A percentile compares a stretch with the other conserved stretches of the same genome.
These are phyloP conservation scores for Rhinoptilus africanus DNA, from an alignment of 2,113 vertebrate genomes.

Conservation along the genomic window DNA sequence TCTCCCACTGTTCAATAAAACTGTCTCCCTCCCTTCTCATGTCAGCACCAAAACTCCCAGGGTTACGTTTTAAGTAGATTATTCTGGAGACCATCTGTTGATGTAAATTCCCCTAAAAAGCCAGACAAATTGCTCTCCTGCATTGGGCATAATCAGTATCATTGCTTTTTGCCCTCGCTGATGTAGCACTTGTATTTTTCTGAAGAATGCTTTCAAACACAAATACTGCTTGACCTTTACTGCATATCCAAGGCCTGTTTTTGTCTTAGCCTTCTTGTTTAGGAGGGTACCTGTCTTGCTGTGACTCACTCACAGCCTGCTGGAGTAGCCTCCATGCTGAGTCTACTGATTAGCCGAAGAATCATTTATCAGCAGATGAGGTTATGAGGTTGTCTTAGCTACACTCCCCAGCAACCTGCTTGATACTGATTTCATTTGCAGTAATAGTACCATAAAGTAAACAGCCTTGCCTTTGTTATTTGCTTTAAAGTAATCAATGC, in stretches of 20 bases:
- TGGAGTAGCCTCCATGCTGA: slow-evolving; percentile 28
- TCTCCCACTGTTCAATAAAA: background rate
- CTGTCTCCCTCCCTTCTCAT: background rate
- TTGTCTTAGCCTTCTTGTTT: background rate
- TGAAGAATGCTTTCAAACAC: background rate
- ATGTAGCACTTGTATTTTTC: background rate
- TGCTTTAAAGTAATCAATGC: slow-evolving; percentile 67
- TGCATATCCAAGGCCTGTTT: background rate
- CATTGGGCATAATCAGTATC: background rate
- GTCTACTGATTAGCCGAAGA: slow-evolving; percentile 55
- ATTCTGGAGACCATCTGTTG: background rate
- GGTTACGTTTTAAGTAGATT: background rate
- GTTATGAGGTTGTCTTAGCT: slow-evolving; percentile 58
- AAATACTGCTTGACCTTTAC: background rate
- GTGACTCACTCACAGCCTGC: background rate
- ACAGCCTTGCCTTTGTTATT: slow-evolving; percentile 58
- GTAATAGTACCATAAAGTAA: slow-evolving; percentile 54
- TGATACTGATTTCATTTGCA: slow-evolving; percentile 60
- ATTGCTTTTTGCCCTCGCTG: background rate
- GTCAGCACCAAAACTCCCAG: background rate
- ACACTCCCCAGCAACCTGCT: slow-evolving; percentile 43
- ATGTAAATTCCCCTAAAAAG: background rate
- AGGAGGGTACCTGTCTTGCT: slow-evolving; percentile 12
- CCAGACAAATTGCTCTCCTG: background rate
- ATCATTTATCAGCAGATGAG: slow-evolving; percentile 55